Evolutionary conservation across 2,888 invertebrate species (phyloP).

Genomic region (Sisyra nigra): DNA sequence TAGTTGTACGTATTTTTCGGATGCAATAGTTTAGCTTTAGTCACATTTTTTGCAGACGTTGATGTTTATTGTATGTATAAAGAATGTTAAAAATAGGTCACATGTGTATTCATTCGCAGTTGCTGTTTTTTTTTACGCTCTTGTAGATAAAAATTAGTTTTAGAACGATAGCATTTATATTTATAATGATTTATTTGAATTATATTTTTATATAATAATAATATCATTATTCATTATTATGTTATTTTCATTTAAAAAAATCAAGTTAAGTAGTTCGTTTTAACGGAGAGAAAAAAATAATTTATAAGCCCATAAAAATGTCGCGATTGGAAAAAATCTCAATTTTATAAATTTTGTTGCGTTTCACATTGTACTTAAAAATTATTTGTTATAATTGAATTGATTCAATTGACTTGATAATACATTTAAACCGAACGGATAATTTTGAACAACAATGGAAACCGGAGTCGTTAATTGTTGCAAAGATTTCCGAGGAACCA

Average conservation of each 20-base stretch:
- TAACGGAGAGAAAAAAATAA: no score
- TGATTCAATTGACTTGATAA: no score
- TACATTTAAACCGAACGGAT: no score
- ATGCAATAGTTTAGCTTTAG: slow-evolving; percentile 5
- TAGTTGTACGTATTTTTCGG: slow-evolving; percentile 4
- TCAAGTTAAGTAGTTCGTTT: background rate
- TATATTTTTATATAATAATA: background rate
- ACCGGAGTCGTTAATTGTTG: no score
- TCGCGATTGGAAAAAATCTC: no score
- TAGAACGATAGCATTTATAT: background rate
- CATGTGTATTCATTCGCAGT: slow-evolving; percentile 2
- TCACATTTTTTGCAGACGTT: slow-evolving; percentile 6
- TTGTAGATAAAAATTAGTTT: slow-evolving; percentile 3
- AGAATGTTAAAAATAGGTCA: slow-evolving; percentile 6
- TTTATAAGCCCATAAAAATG: no score
- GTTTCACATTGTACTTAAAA: no score
- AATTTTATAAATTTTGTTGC: no score
- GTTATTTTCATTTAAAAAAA: background rate
- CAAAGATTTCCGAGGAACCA: no score
- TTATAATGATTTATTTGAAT: background rate
- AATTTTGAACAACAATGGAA: no score
- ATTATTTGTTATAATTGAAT: no score
- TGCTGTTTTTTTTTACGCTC: slow-evolving; percentile 1
- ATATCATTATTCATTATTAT: background rate
- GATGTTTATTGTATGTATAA: slow-evolving; percentile 5